Conservation (phyloP, 2,797 vertebrate genomes). For the Peromyscus aztecus region DNA sequence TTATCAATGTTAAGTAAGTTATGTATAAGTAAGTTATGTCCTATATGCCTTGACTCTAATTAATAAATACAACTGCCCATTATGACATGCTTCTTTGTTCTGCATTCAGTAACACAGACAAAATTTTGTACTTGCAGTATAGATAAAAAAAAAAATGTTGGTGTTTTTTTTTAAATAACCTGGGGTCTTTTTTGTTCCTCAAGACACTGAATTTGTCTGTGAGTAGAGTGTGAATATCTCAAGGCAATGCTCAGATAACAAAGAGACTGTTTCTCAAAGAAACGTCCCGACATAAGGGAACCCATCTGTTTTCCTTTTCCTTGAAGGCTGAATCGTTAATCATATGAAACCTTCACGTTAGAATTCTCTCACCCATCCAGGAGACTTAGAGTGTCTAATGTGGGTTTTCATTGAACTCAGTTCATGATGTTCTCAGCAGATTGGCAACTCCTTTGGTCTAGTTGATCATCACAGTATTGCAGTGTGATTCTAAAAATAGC, state of each 20-base stretch:
- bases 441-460: constrained; percentile 29
- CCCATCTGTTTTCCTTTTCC: not conserved
- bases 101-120: not conserved
- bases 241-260: not conserved
- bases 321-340: constrained; percentile 22
- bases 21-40: not conserved
- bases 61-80: not conserved
- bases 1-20: not conserved
- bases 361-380: not conserved
- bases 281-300: not conserved
- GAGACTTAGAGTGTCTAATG: not conserved
- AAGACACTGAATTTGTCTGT: not conserved
- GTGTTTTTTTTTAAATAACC: not conserved
- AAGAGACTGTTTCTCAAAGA: not conserved
- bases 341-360: not conserved
- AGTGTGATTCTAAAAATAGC: constrained; percentile 77
- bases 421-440: constrained; percentile 69
- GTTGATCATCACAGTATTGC: constrained; percentile 44
- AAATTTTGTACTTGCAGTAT: not conserved
- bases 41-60: not conserved
- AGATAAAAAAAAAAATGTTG: not conserved
- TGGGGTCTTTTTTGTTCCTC: not conserved
- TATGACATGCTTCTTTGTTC: not conserved
- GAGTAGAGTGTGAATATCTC: not conserved
- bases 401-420: not conserved